A percentile compares a stretch with the other conserved stretches of the same genome.
These are phyloP conservation scores for Melanerpes aurifrons DNA, from an alignment of 2,113 vertebrate species.

Conservation along the genomic window DNA sequence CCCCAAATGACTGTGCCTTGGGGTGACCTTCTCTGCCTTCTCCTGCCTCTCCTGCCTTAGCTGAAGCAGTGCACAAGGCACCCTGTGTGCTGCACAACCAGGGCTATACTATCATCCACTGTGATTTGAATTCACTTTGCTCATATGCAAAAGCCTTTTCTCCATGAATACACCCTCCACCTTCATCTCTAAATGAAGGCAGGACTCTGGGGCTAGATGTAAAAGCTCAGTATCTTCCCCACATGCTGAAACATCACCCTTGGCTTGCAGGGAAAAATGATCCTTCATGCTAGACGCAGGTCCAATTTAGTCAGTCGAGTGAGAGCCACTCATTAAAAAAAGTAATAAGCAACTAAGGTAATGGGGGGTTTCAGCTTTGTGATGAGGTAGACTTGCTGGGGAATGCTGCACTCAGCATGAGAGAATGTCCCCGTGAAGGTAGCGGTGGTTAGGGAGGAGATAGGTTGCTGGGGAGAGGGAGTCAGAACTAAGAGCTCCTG, in stretches of 20 bases:
- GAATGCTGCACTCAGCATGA: neutral
- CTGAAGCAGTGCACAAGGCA: neutral
- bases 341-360: neutral
- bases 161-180: neutral
- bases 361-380: neutral
- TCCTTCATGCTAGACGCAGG: neutral
- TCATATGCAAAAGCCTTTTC: neutral
- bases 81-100: neutral
- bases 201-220: neutral
- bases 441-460: neutral
- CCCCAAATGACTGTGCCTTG: neutral
- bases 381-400: neutral
- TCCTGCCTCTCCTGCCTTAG: neutral
- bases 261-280: neutral
- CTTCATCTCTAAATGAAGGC: accelerated
- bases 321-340: neutral
- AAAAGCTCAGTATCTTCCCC: neutral
- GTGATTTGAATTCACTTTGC: neutral
- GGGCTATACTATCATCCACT: accelerated
- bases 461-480: neutral
- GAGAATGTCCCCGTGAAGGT: accelerated
- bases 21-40: neutral
- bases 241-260: neutral
- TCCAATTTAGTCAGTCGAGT: neutral
- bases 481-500: neutral